phyloP scores from a whole-genome alignment of 2,113 vertebrate genomes.

The Pseudolaguvia tuberculata region DNA sequence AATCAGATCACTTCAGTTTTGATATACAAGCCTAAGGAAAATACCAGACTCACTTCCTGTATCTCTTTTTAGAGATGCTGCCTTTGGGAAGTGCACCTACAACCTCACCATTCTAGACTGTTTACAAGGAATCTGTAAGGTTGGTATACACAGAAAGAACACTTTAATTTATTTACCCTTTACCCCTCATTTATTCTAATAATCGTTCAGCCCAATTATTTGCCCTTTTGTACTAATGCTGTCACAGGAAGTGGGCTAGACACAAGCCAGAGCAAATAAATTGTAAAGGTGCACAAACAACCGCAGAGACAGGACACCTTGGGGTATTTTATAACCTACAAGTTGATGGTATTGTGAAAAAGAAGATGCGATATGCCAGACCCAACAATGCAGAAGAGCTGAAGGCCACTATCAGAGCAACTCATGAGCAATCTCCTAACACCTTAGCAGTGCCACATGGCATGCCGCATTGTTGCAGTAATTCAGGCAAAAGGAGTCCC shows the following conservation, averaged over 20 bases:
- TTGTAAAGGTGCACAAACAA: constrained; percentile 11
- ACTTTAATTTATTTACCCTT: background rate
- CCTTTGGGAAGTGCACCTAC: constrained; percentile 82
- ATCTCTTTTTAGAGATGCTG: constrained; percentile 77
- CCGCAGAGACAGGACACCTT: background rate
- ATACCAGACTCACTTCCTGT: background rate
- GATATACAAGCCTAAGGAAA: background rate
- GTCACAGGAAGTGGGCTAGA: background rate
- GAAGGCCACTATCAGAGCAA: no score
- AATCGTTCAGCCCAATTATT: constrained; percentile 51
- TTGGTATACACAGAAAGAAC: constrained; percentile 53
- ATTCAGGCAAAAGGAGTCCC: no score
- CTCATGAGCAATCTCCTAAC: no score
- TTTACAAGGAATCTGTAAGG: constrained; percentile 87
- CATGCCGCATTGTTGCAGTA: no score
- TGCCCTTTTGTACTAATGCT: background rate
- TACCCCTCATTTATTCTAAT: background rate
- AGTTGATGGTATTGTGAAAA: background rate
- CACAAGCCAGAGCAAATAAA: background rate
- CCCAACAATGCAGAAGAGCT: no score
- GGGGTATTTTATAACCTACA: background rate
- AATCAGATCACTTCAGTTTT: background rate
- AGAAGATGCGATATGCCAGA: no score
- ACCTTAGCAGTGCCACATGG: no score
- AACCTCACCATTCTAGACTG: constrained; percentile 86